Evolutionary conservation across 2,113 vertebrate genomes (phyloP).

Genomic region (Carettochelys insculpta): DNA sequence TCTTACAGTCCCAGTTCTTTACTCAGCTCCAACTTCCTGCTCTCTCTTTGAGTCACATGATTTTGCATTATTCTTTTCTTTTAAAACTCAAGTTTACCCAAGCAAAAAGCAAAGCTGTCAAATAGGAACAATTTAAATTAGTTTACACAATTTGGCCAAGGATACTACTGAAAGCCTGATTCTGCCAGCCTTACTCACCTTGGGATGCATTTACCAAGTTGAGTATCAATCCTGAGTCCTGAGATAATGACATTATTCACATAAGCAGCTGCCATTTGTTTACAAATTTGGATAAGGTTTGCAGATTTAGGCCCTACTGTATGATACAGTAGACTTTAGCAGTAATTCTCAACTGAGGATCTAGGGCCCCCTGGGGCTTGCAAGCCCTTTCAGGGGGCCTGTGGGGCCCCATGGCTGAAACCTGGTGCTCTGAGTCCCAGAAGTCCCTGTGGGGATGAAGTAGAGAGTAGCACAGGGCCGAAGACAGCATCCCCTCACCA

Average conservation of each 20-base stretch:
- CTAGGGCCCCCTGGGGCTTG: too few relatives aligned
- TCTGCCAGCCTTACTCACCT: not conserved
- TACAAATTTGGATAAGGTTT: not conserved
- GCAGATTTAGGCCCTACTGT: not conserved
- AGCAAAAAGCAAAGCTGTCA: not conserved
- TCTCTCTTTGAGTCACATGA: not conserved
- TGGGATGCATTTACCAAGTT: not conserved
- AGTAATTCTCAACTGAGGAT: not conserved
- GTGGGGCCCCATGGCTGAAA: too few relatives aligned
- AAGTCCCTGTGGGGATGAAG: too few relatives aligned
- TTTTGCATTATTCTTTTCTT: slow-evolving; percentile 12
- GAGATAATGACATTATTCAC: not conserved
- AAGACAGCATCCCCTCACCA: too few relatives aligned
- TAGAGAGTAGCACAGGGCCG: too few relatives aligned
- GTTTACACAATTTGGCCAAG: not conserved
- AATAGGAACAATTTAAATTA: too few relatives aligned
- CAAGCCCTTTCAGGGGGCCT: too few relatives aligned
- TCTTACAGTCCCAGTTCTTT: rapidly evolving
- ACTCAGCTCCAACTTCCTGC: not conserved
- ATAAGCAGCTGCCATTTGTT: not conserved
- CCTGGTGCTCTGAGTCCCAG: too few relatives aligned
- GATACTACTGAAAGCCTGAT: not conserved
- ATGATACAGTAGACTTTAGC: not conserved
- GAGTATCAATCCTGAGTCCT: not conserved
- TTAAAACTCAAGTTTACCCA: not conserved